phyloP scores from a whole-genome alignment of 2,113 vertebrate genomes.

The Microtus oregoni region DNA sequence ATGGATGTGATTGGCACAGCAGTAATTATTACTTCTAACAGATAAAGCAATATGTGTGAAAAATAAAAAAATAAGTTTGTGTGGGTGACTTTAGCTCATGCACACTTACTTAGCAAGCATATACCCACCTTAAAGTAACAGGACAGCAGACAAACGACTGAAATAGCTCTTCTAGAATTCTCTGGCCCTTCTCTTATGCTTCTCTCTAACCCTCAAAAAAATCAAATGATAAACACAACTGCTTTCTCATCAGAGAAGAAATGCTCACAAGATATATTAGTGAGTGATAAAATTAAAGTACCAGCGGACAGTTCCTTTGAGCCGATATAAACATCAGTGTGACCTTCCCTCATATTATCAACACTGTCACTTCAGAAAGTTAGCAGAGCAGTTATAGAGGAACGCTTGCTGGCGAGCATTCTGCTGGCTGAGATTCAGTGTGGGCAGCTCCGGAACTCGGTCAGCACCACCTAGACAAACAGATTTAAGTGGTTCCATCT shows the following conservation, averaged over 20 bases:
- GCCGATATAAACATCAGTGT: not conserved
- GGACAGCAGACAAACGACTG: slow-evolving; percentile 37
- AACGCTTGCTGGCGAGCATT: not conserved
- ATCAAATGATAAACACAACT: not conserved
- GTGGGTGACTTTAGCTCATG: not conserved
- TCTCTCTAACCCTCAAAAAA: not conserved
- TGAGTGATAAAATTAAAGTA: slow-evolving; percentile 15
- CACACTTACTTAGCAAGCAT: not conserved
- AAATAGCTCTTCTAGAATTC: not conserved
- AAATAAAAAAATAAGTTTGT: not conserved
- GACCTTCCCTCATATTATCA: not conserved
- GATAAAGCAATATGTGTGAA: not conserved
- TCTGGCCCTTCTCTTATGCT: not conserved
- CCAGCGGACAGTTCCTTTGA: not conserved
- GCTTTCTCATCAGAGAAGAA: slow-evolving; percentile 44
- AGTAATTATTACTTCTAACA: not conserved
- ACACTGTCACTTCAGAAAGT: slow-evolving; percentile 2
- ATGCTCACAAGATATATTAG: slow-evolving; percentile 17
- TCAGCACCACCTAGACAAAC: not conserved
- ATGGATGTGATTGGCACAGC: not conserved
- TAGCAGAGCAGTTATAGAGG: not conserved
- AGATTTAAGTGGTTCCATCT: not conserved
- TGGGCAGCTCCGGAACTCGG: not conserved
- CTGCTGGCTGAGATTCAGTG: not conserved
- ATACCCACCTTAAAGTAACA: not conserved